Evolutionary conservation across 2,888 invertebrate species (phyloP), one percentile per base, ranked within the genome.

Genomic region (Eupeodes luniger): DNA sequence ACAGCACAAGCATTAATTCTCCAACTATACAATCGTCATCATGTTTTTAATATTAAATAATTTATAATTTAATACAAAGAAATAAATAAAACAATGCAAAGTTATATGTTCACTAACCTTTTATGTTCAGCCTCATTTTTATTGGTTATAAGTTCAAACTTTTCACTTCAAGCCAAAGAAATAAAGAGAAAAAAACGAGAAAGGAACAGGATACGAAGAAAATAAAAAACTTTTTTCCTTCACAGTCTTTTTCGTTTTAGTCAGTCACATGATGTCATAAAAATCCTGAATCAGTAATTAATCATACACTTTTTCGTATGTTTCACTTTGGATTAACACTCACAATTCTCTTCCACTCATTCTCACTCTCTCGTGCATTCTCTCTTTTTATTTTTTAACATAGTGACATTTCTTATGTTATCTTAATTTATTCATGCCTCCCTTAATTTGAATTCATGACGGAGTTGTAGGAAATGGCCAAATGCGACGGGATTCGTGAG

Each of bases 371-470:
- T 62, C 34, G 51, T 72, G 51, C 11, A 12, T 44, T 3, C 9
- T 69, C 14, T 7, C n/a, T 36, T 5, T 53, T 55, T 36, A 12
- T 12, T 55, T 40, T 55, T 5, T n/a, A 70, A 6, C 2, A 0
- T 27, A 49, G 81, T 14, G 57, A 53, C 55, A 51, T 75, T 62
- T 75, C 51, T 62, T 67, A 81, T 81, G 78, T 88, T 88, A 88
- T 88, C 88, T 85, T 85, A 88, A 88, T 85, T 74, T 88, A 88
- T 85, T 85, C 88, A 85, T 88, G 81, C 74, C 70, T 9, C 14
- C 47, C 80, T 75, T 85, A 78, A 88, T 88, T 86, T 82, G 81
- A 86, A 86, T 78, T 75, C 77, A 81, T 77, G 74, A 62, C 61
- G 44, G 44, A 77, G 77, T 59, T 75, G 70, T 59, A 72, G 72